These are phyloP conservation scores for Poecile montanus DNA, from an alignment of 2,797 vertebrate genomes.

Conservation along the genomic window DNA sequence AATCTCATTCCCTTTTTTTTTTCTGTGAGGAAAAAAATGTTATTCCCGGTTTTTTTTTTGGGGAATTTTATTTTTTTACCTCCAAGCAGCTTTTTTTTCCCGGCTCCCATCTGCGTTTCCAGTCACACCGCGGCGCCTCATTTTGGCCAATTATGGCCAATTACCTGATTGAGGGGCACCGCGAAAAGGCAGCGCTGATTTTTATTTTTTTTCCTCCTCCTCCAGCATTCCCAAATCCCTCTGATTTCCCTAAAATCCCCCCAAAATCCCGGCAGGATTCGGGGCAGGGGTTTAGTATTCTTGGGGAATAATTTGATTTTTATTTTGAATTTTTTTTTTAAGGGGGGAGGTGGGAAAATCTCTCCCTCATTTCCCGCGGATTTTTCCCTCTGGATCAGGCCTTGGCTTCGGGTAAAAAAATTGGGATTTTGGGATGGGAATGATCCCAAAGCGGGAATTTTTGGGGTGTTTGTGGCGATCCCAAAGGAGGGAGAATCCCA, in stretches of 20 bases:
- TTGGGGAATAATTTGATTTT: no score
- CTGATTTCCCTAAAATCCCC: not conserved
- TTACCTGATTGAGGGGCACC: conserved; percentile 70
- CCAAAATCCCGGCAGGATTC: no score
- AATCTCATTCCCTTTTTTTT: not conserved
- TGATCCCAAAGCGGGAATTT: not conserved
- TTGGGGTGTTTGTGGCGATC: not conserved
- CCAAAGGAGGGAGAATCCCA: not conserved
- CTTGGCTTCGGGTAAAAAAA: not conserved
- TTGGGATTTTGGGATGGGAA: not conserved
- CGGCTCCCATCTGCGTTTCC: conserved; percentile 67
- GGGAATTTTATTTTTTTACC: not conserved
- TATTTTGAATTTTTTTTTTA: no score
- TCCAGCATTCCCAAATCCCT: not conserved
- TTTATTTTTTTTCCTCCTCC: not conserved
- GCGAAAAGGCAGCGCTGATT: conserved; percentile 37
- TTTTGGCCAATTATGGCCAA: conserved; percentile 76
- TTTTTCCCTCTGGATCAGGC: not conserved
- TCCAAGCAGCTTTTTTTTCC: not conserved
- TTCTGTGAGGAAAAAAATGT: not conserved
- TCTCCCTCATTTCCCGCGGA: no score
- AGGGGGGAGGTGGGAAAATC: no score
- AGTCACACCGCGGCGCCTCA: conserved; percentile 50
- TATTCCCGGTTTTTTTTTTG: not conserved
- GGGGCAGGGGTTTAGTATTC: no score